Evolutionary conservation across 2,797 vertebrate genomes (phyloP).

Genomic region (Microctenopoma stevenorrisi): DNA sequence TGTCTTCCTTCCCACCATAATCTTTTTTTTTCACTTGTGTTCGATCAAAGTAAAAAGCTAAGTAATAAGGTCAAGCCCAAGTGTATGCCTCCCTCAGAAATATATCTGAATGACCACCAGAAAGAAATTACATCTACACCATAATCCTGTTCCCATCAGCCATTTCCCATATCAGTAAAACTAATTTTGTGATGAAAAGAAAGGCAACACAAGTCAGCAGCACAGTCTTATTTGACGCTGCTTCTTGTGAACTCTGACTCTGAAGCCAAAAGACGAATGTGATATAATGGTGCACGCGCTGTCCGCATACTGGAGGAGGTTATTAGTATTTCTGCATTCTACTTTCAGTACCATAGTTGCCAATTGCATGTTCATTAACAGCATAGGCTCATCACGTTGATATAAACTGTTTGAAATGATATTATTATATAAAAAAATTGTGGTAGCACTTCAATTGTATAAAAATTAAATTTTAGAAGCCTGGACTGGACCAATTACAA

Average conservation of each 20-base stretch:
- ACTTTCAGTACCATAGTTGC: too few species aligned
- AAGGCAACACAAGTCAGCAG: background rate
- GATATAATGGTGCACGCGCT: background rate
- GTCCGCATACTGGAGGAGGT: too few species aligned
- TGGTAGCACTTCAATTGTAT: too few species aligned
- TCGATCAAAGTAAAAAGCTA: conserved; percentile 26
- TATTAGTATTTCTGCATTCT: background rate
- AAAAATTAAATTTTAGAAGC: too few species aligned
- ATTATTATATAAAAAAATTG: too few species aligned
- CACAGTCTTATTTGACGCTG: background rate
- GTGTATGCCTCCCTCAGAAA: conserved; percentile 25
- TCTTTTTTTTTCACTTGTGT: background rate
- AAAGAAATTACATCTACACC: background rate
- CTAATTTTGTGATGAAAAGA: background rate
- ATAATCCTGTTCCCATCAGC: conserved; percentile 35
- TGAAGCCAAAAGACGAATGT: background rate
- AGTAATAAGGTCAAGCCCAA: conserved; percentile 28
- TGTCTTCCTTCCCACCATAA: conserved; percentile 11
- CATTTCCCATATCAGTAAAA: background rate
- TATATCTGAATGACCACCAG: conserved; percentile 4
- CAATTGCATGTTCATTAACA: too few species aligned
- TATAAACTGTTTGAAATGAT: too few species aligned
- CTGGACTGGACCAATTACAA: too few species aligned
- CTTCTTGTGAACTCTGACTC: conserved; percentile 6
- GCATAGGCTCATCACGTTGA: too few species aligned